Conservation (phyloP, 1,140 invertebrate species). For the Physella acuta region DNA sequence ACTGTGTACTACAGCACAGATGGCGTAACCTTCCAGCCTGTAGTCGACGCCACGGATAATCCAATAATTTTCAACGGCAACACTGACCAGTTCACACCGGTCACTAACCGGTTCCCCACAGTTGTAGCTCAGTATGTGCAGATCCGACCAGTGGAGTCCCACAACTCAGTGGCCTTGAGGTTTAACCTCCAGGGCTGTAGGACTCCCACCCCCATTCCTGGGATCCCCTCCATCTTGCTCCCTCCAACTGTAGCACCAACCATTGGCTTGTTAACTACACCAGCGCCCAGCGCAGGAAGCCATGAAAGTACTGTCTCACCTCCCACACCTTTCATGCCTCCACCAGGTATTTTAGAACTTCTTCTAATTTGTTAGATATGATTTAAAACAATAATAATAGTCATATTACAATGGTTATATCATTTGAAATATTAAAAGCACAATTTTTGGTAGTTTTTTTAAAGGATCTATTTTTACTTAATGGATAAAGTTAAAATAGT, state of each 20-base stretch:
- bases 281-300: too few species aligned
- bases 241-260: neutral
- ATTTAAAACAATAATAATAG: too few species aligned
- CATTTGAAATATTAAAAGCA: too few species aligned
- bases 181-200: slow-evolving; percentile 47
- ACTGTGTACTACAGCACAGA: slow-evolving; percentile 62
- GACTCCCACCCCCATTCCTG: slow-evolving; percentile 37
- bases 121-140: slow-evolving; percentile 42
- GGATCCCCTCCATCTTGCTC: slow-evolving; percentile 12
- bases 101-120: slow-evolving; percentile 36
- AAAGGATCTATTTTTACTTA: too few species aligned
- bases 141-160: slow-evolving; percentile 43
- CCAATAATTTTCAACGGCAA: slow-evolving; percentile 42
- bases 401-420: too few species aligned
- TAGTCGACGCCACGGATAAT: slow-evolving; percentile 26
- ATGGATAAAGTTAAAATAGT: too few species aligned
- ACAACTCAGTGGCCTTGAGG: slow-evolving; percentile 39
- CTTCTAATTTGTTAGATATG: too few species aligned
- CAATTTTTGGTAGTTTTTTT: too few species aligned
- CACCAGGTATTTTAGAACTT: too few species aligned
- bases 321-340: too few species aligned
- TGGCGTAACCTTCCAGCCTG: slow-evolving; percentile 37
- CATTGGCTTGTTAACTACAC: too few species aligned
- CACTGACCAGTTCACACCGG: slow-evolving; percentile 40
- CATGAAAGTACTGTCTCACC: too few species aligned